Evolutionary conservation across 1,140 invertebrate species (phyloP).

Genomic region (Cataglyphis hispanica): DNA sequence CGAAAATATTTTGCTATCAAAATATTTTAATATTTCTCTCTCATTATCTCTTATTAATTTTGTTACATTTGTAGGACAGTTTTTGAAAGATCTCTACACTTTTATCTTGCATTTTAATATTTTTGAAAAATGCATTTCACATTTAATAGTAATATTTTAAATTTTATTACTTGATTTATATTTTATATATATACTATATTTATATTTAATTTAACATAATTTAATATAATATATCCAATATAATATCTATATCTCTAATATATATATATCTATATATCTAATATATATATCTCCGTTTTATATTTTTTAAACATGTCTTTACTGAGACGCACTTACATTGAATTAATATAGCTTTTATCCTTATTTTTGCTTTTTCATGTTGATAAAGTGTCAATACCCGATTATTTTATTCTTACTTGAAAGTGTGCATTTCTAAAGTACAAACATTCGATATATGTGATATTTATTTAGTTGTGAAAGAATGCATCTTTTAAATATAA

Average conservation of each 20-base stretch:
- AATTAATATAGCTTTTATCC: slow-evolving; percentile 43
- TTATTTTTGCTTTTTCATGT: slow-evolving; percentile 23
- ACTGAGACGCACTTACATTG: not conserved
- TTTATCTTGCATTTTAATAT: not conserved
- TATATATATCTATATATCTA: no score
- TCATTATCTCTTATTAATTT: not conserved
- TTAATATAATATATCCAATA: no score
- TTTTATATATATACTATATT: not conserved
- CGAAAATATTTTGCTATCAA: not conserved
- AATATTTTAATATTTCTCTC: not conserved
- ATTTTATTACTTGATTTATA: not conserved
- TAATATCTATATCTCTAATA: no score
- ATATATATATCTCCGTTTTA: slow-evolving; percentile 12
- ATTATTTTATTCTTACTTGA: slow-evolving; percentile 24
- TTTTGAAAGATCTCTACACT: not conserved
- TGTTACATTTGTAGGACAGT: not conserved
- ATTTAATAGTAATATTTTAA: not conserved
- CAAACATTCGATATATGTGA: slow-evolving; percentile 11
- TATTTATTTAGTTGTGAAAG: slow-evolving; percentile 8
- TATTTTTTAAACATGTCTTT: slow-evolving; percentile 3
- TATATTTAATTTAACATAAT: not conserved
- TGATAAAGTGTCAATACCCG: slow-evolving; percentile 42
- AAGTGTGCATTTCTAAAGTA: not conserved
- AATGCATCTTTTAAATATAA: not conserved
- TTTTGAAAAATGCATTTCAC: not conserved